Evolutionary conservation across 2,797 vertebrate species (phyloP).

Genomic region (Sebastes baramenuke): DNA sequence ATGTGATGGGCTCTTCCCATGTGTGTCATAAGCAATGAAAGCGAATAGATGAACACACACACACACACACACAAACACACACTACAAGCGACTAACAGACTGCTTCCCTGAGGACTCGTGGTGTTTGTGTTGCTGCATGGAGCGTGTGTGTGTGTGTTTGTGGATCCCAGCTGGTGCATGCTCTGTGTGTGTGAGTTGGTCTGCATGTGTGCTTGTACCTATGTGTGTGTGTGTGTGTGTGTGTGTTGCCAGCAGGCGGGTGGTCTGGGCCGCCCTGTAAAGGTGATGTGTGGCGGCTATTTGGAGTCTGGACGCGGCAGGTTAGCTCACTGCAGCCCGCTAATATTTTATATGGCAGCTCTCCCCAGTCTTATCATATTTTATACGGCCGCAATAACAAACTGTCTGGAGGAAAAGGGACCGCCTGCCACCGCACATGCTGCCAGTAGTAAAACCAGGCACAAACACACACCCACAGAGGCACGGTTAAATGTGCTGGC

Average conservation of each 20-base stretch:
- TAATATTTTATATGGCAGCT: conserved; percentile 78
- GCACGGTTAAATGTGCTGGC: conserved; percentile 25
- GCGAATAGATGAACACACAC: conserved; percentile 5
- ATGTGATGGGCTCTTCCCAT: neutral
- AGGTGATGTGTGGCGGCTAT: conserved; percentile 80
- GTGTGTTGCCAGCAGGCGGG: conserved; percentile 56
- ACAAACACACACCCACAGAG: conserved; percentile 10
- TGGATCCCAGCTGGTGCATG: conserved; percentile 57
- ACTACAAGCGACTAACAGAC: conserved; percentile 32
- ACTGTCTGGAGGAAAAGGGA: conserved; percentile 67
- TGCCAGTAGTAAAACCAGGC: conserved; percentile 68
- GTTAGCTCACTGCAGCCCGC: conserved; percentile 75
- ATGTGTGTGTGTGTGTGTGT: conserved; percentile 24
- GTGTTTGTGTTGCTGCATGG: conserved; percentile 42
- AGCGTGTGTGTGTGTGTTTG: conserved; percentile 15
- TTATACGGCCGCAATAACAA: conserved; percentile 81
- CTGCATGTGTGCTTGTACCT: neutral
- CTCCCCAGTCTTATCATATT: conserved; percentile 81
- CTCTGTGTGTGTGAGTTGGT: neutral
- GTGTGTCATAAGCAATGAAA: conserved; percentile 17
- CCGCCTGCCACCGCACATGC: conserved; percentile 72
- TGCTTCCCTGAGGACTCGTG: conserved; percentile 42
- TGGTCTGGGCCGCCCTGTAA: conserved; percentile 71
- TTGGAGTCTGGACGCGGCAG: conserved; percentile 77
- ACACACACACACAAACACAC: conserved; percentile 26